phyloP scores from a whole-genome alignment of 64 coral and sea anemone genomes.

The Porites australiensis region DNA sequence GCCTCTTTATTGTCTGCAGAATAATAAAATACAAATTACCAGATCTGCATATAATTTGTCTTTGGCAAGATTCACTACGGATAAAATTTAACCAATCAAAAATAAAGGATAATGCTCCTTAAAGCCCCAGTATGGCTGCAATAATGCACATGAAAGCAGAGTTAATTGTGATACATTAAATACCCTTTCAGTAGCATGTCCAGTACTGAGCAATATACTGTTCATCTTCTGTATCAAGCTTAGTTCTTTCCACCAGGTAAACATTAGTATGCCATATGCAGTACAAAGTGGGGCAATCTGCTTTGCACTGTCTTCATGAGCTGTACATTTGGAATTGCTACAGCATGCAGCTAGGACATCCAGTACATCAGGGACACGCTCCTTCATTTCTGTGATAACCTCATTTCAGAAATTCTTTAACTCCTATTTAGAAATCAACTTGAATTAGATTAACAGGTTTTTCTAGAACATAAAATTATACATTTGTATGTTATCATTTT shows the following conservation, averaged over 20 bases:
- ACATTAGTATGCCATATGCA: constrained; percentile 25
- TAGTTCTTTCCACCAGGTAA: constrained; percentile 20
- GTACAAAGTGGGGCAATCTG: constrained; percentile 35
- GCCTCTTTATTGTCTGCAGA: constrained; percentile 47
- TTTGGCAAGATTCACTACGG: constrained; percentile 22
- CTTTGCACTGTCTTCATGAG: background rate
- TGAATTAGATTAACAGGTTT: constrained; percentile 10
- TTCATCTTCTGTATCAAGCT: constrained; percentile 35
- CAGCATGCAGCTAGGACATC: constrained; percentile 36
- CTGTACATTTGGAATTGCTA: background rate
- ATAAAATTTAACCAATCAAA: constrained; percentile 10
- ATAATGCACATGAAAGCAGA: constrained; percentile 15
- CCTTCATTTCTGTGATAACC: constrained; percentile 20
- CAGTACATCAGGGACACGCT: constrained; percentile 14
- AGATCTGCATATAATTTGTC: constrained; percentile 25
- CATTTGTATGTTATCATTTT: no score
- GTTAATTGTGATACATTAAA: background rate
- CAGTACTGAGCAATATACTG: background rate
- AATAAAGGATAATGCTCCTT: constrained; percentile 7
- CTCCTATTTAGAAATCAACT: no score
- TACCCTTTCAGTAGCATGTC: background rate
- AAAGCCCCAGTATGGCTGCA: constrained; percentile 5
- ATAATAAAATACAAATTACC: constrained; percentile 16
- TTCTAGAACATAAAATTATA: constrained; percentile 1
- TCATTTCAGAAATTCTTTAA: background rate